Percentiles rank a stretch among this genome's conserved stretches.
Conservation (phyloP, 1,140 invertebrate species). For the Cyphomyrmex costatus region DNA sequence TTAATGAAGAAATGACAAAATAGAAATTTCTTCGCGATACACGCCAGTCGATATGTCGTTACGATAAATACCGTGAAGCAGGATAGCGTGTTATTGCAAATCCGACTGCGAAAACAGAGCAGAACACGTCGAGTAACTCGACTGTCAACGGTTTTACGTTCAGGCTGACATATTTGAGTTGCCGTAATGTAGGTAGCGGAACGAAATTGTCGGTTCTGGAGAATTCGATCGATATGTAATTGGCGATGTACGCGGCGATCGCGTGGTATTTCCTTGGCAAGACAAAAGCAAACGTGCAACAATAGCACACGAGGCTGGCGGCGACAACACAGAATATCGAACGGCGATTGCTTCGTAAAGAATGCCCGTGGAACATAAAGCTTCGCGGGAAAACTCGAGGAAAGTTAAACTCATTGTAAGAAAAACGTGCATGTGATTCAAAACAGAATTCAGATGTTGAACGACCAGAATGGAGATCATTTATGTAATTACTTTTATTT, state of each 20-base stretch:
- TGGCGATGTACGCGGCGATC: constrained; percentile 61
- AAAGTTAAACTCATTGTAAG: constrained; percentile 36
- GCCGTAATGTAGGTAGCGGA: constrained; percentile 52
- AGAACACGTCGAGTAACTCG: constrained; percentile 24
- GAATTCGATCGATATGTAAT: constrained; percentile 65
- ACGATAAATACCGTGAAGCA: constrained; percentile 6
- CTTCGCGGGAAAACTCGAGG: constrained; percentile 34
- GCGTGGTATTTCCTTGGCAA: constrained; percentile 62
- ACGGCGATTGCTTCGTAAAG: constrained; percentile 54
- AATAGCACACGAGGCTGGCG: constrained; percentile 55
- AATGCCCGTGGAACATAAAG: constrained; percentile 40
- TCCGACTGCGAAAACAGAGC: constrained; percentile 44
- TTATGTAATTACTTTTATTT: neutral
- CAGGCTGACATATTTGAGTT: constrained; percentile 59
- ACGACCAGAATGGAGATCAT: neutral
- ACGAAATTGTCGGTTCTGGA: constrained; percentile 62
- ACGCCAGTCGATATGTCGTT: constrained; percentile 17
- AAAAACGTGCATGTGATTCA: constrained; percentile 20
- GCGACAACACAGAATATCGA: constrained; percentile 62
- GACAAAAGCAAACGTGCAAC: constrained; percentile 64
- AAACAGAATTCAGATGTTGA: neutral
- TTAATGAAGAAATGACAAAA: constrained; percentile 35
- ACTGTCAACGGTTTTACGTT: constrained; percentile 59
- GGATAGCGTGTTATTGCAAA: constrained; percentile 51
- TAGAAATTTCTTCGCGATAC: constrained; percentile 21